Base-by-base conservation (phyloP, 2,888 invertebrate genomes). In the Ischnus inquisitorius region DNA sequence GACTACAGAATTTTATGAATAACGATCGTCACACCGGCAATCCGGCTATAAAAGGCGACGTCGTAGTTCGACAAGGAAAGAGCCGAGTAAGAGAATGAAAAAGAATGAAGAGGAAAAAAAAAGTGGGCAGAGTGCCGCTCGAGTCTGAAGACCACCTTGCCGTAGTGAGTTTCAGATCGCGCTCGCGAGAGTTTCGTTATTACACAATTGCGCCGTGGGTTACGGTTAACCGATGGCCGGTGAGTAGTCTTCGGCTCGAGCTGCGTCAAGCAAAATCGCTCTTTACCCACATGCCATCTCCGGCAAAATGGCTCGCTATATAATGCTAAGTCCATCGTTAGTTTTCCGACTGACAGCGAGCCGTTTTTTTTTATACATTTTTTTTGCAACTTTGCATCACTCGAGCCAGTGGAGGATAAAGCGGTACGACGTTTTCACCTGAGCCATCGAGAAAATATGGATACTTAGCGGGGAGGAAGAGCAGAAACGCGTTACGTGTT, bases 211-310 rank as follows among this genome's bases (percentile, higher is more conserved):
- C 74, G 67, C 57, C 51, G 68, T 64, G 68, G 80, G 68, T 76
- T 77, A 84, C 83, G 77, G 83, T 84, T 80, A 80, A 80, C 48
- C 68, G 68, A 77, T 69, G 71, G 6, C 3, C 41, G 19, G 69
- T 51, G 65, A 76, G 79, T 48, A 77, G 72, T 80, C 77, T 72
- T 83, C 54, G 76, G 34, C 67, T 54, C 74, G 83, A 83, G 78
- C 48, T 72, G 62, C 75, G 71, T 72, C 71, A 79, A 80, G 80
- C 34, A 72, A 82, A 86, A 84, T 84, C 69, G 78, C 67, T 84
- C 82, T 84, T 86, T 82, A 75, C 82, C 86, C 80, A 82, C 80
- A 82, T 84, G 82, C 84, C 86, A 78, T 84, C 82, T 78, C 77
- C 25, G 84, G 85, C 67, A 79, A 86, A 34, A 54, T 43, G 64